Evolutionary conservation across 2,797 vertebrate genomes (phyloP).

Genomic region (Melanogrammus aeglefinus): DNA sequence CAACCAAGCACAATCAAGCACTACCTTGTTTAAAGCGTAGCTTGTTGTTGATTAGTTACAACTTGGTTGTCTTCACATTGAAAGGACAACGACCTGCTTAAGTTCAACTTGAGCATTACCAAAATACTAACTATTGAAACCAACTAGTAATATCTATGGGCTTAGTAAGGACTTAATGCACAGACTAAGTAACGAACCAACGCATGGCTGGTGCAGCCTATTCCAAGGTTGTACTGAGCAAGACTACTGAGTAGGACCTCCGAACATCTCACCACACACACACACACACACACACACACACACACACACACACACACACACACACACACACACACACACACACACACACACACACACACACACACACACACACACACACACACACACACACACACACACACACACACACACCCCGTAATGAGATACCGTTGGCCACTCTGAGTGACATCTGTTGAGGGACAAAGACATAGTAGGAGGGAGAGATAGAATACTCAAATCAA

Average conservation of each 20-base stretch:
- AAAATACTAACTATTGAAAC: neutral
- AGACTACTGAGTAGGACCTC: constrained; percentile 23
- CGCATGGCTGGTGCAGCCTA: too few relatives aligned
- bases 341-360: neutral
- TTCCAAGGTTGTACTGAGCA: constrained; percentile 12
- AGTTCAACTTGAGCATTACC: neutral
- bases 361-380: neutral
- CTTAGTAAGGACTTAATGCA: neutral
- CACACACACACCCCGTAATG: neutral
- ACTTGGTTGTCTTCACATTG: too few relatives aligned
- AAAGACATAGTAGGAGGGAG: neutral
- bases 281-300: neutral
- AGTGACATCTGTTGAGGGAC: neutral
- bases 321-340: neutral
- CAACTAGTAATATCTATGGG: neutral
- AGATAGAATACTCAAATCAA: neutral
- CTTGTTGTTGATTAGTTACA: too few relatives aligned
- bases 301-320: neutral
- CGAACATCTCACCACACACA: too few relatives aligned
- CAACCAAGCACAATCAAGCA: too few relatives aligned
- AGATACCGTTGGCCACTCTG: neutral
- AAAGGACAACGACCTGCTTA: neutral
- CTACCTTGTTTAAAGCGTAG: too few relatives aligned
- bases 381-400: neutral
- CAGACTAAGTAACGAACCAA: neutral